Base-by-base conservation (phyloP, 2,888 invertebrate species). In the Perizoma flavofasciatum region DNA sequence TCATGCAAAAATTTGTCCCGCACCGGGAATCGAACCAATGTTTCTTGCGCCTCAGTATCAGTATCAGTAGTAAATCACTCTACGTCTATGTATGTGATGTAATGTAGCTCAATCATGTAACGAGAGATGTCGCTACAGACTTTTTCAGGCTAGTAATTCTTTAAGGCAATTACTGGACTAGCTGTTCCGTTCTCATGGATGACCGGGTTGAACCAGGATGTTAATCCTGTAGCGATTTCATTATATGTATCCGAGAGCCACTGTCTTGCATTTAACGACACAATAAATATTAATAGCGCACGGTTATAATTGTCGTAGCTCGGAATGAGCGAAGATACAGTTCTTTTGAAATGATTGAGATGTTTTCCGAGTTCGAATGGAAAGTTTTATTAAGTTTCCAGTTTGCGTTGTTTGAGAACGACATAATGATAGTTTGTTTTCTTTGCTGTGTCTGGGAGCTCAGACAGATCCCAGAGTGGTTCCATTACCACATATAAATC, bases 271-370 rank as follows among this genome's bases (percentile, higher is more conserved):
- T 48, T 56, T 61, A 52, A 57, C 54, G 49, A 46, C 46, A 56
- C 53, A 4, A 53, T 61, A 49, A 57, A 61, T 57, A 60, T 44
- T 57, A 33, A 57, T 34, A 45, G 47, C 32, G 35, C 48, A 40
- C 43, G 44, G 41, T 53, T 57, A 50, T 61, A 53, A 53, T 61
- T 61, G 53, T 52, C 40, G 49, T 41, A 37, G 49, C 37, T 55
- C n/a, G 43, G 10, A 43, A 55, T 48, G 9, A 49, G 22, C 32
- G 49, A n/a, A 10, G 35, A 8, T 43, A 55, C 22, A 49, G 43
- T 55, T 41, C 41, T 32, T 49, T 45, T 40, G 5, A 11, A 49
- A 37, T 22, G 1, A 22, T 50, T 4, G 33, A 2, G 43, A n/a
- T 49, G 43, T 55, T 48, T 49, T 49, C 33, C 8, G 34, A 4